Base-by-base conservation (phyloP, 2,888 invertebrate species). In the Carterocephalus palaemon region DNA sequence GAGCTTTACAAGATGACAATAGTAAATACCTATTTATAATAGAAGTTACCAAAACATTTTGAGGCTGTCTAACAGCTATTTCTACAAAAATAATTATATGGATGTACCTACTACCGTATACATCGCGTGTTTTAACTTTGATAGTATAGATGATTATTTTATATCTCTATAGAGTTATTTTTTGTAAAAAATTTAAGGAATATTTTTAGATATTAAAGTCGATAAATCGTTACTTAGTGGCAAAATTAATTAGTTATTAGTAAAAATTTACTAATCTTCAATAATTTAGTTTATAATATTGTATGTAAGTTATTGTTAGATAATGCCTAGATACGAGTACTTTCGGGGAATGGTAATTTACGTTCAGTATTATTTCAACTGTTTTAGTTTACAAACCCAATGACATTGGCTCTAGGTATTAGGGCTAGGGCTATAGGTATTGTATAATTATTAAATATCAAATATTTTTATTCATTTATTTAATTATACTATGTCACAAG, bases 1-100 rank as follows among this genome's bases (percentile, higher is more conserved):
- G 77, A 80, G 80, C 80, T 81, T 81, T 79, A 79, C 70, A 62
- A 40, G 53, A 68, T 72, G 80, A 81, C 80, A 81, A 81, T 81
- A 79, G 78, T 53, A 51, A 52, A 59, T 54, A 58, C 3, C 1
- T 26, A 40, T 16, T 37, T n/a, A 52, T 51, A 47, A 41, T 5
- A 49, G 19, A 38, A 38, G 28, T 13, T 42, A 34, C 22, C 34
- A 20, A 34, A 26, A 33, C 6, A 19, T 42, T 26, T 24, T 24
- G 19, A 28, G 5, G 34, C 42, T 42, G 34, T 42, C 16, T 34
- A 34, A 42, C 34, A 15, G 42, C 34, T 26, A 7, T 26, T 28
- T 34, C 26, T 42, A 34, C 8, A 31, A 34, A 41, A 32, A 13
- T 16, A 17, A 8, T 16, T 28, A 12, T 19, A 12, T 22, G 12